phyloP scores from a whole-genome alignment of 1,140 invertebrate genomes.

The Brachionus plicatilis region DNA sequence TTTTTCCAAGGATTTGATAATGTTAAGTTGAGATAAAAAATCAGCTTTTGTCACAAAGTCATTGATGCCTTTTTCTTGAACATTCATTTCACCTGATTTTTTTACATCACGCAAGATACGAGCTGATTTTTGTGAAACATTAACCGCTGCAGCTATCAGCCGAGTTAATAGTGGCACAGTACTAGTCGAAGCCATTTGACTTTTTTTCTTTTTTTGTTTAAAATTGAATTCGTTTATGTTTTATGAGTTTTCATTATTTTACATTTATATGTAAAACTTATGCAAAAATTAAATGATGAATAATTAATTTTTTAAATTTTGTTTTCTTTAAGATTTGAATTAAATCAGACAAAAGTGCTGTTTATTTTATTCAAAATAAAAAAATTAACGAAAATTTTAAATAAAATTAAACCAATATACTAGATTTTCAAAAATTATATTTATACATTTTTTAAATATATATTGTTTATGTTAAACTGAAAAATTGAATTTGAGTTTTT shows the following conservation, averaged over 20 bases:
- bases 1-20: conserved; percentile 73
- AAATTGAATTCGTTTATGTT: background rate
- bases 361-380: too few species aligned
- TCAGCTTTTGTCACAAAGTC: conserved; percentile 97
- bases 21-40: conserved; percentile 82
- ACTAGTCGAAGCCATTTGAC: background rate
- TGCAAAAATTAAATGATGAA: background rate
- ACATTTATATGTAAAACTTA: background rate
- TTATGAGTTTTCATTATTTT: background rate
- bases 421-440: too few species aligned
- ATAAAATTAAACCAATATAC: too few species aligned
- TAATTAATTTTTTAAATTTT: too few species aligned
- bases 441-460: too few species aligned
- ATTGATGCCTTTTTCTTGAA: conserved; percentile 67
- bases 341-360: background rate
- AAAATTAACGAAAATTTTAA: too few species aligned
- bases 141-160: conserved; percentile 4
- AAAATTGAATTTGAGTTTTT: too few species aligned
- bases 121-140: conserved; percentile 16
- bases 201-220: background rate
- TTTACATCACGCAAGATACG: conserved; percentile 9
- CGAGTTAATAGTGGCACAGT: background rate
- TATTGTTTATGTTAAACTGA: too few species aligned
- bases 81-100: conserved; percentile 22
- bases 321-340: too few species aligned